These are phyloP conservation scores for Chelmon rostratus DNA, from an alignment of 2,797 vertebrate species.

Conservation along the genomic window DNA sequence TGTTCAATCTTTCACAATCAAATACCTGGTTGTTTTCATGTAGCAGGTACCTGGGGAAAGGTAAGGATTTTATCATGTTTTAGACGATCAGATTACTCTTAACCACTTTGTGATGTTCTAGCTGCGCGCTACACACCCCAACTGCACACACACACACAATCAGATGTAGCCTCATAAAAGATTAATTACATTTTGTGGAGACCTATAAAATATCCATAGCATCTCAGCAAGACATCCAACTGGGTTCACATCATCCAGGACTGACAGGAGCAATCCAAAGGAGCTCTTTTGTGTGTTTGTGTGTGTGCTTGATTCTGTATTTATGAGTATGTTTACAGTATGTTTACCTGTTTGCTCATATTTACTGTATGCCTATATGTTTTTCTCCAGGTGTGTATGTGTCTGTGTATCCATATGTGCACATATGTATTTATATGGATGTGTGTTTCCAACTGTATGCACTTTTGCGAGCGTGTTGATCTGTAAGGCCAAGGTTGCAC, in stretches of 20 bases:
- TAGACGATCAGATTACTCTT: conserved; percentile 17
- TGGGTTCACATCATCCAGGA: conserved; percentile 49
- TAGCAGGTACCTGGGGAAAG: neutral
- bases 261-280: conserved; percentile 48
- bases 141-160: conserved; percentile 47
- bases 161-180: conserved; percentile 67
- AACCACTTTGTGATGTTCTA: neutral
- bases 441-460: neutral
- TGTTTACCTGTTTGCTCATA: neutral
- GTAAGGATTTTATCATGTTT: conserved; percentile 13
- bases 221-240: conserved; percentile 61
- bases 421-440: neutral
- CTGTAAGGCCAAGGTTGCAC: neutral
- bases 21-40: neutral
- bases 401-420: neutral
- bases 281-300: conserved; percentile 1
- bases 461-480: neutral
- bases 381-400: neutral
- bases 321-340: conserved; percentile 7
- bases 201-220: conserved; percentile 78
- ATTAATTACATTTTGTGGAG: conserved; percentile 65
- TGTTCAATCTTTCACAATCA: neutral
- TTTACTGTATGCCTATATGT: neutral
- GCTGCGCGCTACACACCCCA: neutral
- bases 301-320: neutral